Evolutionary conservation across 1,140 invertebrate species (phyloP).

Genomic region (Drosophila pseudoobscura): DNA sequence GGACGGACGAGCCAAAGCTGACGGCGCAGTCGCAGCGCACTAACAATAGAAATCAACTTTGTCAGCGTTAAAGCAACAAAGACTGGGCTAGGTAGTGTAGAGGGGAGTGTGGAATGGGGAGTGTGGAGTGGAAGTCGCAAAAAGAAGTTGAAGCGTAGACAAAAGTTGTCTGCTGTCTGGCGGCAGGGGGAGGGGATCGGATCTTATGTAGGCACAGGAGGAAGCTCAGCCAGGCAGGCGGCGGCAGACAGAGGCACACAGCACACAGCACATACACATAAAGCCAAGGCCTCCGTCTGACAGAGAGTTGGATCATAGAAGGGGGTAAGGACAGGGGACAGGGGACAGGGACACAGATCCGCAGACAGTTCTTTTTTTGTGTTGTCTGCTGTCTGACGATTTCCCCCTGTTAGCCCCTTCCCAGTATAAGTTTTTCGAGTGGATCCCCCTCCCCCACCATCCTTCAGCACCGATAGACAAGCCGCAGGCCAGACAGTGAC

Average conservation of each 20-base stretch:
- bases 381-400: conserved; percentile 34
- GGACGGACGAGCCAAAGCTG: conserved; percentile 25
- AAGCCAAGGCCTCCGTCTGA: conserved; percentile 1
- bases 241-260: conserved; percentile 21
- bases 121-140: conserved; percentile 13
- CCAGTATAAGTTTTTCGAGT: not conserved
- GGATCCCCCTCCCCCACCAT: not conserved
- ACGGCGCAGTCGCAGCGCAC: conserved; percentile 65
- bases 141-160: conserved; percentile 56
- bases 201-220: conserved; percentile 26
- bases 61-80: conserved; percentile 55
- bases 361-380: conserved; percentile 51
- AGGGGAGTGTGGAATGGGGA: not conserved
- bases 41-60: conserved; percentile 78
- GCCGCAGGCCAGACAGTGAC: no score
- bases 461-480: no score
- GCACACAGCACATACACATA: not conserved
- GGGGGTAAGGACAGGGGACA: conserved; percentile 6
- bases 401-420: conserved; percentile 5
- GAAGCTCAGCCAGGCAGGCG: conserved; percentile 19
- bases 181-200: not conserved
- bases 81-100: not conserved
- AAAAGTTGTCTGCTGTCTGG: conserved; percentile 41
- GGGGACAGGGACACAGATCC: not conserved
- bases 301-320: no score